Percentiles rank a stretch among this genome's conserved stretches.
Conservation (phyloP, 2,888 invertebrate genomes). For the Temnothorax rugatulus region DNA sequence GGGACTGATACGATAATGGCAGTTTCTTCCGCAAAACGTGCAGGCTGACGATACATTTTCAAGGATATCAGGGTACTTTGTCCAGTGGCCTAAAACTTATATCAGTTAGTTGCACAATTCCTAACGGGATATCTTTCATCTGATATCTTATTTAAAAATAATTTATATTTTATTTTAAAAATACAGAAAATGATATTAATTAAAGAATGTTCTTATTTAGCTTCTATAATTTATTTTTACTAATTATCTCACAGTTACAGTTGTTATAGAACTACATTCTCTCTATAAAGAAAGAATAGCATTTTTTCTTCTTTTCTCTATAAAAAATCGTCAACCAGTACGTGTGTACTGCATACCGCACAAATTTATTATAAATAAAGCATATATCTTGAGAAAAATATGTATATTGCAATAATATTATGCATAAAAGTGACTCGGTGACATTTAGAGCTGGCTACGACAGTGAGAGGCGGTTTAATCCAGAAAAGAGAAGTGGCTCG, state of each 20-base stretch:
- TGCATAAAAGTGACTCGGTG: conserved; percentile 17
- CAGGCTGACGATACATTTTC: background rate
- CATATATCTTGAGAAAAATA: background rate
- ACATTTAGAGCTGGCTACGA: conserved; percentile 31
- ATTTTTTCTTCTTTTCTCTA: background rate
- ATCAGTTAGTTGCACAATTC: background rate
- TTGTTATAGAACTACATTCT: background rate
- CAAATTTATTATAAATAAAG: conserved; percentile 12
- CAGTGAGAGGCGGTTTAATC: conserved; percentile 72
- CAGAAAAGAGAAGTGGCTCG: conserved; percentile 73
- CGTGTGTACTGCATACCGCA: background rate
- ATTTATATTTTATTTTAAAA: background rate
- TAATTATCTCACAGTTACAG: background rate
- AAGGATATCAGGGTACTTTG: background rate
- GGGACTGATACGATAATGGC: conserved; percentile 15
- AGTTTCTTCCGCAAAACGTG: background rate
- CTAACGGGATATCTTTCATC: too few species aligned
- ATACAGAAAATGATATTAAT: background rate
- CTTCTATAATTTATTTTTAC: background rate
- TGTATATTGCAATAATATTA: conserved; percentile 11
- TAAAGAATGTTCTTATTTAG: background rate
- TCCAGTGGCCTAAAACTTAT: background rate
- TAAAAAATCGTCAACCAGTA: background rate
- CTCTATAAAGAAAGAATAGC: background rate
- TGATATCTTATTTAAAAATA: background rate